Evolutionary conservation across 1,140 invertebrate species (phyloP), one percentile per base, ranked within the genome.

Genomic region (Nylanderia fulva): DNA sequence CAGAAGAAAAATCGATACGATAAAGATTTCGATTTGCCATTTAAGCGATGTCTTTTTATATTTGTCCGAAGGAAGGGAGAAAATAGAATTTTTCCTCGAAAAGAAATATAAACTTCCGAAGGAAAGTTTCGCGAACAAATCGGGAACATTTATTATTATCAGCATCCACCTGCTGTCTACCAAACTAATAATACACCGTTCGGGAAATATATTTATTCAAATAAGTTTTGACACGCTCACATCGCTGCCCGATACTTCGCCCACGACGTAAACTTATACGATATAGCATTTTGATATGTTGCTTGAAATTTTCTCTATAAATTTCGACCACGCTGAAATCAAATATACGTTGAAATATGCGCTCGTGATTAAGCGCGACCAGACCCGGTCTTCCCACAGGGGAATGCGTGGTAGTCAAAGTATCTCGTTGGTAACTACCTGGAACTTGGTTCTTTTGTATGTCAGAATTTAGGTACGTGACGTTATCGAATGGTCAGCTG

Each of bases 361-460:
- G 77, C n/a, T 39, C 33, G 36, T 42, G 77, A 82, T 80, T 36
- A 82, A 82, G 54, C 64, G 21, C 48, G 36, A 9, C 60, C 13
- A 52, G 52, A 56, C n/a, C n/a, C 66, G 21, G 33, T 58, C 48
- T 52, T 11, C 24, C n/a, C n/a, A n/a, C n/a, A 36, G 66, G 15
- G 66, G 66, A 58, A 82, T 82, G 66, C 52, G 54, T 33, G 77
- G 66, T 72, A 82, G 66, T 24, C 52, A n/a, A 82, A 82, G 77
- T 82, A 82, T 82, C 77, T 82, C 77, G 48, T 5, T 7, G 21
- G 64, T 21, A 71, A 80, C 64, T 64, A 64, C 64, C 64, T 56
- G 77, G 77, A 82, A 82, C 77, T 82, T 82, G 3, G 60, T 71
- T 52, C 77, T 82, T 82, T 82, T 82, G 66, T 82, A 48, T 1